These are phyloP conservation scores for Drosophila bunnanda DNA, from an alignment of 2,888 invertebrate species.

Conservation along the genomic window DNA sequence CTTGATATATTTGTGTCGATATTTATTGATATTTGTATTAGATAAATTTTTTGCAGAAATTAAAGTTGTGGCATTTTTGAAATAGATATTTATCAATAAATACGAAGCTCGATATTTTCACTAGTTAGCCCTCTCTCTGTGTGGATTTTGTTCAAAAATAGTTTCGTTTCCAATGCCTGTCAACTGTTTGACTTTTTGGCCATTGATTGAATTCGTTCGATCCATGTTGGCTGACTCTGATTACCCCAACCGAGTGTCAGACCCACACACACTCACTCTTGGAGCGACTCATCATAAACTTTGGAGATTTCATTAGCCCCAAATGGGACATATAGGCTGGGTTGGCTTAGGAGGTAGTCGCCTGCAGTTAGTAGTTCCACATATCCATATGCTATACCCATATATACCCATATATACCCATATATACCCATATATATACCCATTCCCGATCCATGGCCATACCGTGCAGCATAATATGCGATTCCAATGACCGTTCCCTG, in stretches of 20 bases:
- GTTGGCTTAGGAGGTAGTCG: background rate
- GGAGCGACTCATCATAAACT: slow-evolving; percentile 22
- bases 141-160: background rate
- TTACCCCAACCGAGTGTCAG: background rate
- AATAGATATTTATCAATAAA: background rate
- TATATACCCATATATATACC: background rate
- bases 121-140: background rate
- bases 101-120: background rate
- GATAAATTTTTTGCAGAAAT: too few relatives aligned
- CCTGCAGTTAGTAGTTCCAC: background rate
- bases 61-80: too few relatives aligned
- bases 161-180: background rate
- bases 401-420: background rate
- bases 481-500: slow-evolving; percentile 42
- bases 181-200: slow-evolving; percentile 2
- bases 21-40: too few relatives aligned
- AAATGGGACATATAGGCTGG: slow-evolving; percentile 1
- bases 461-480: slow-evolving; percentile 36
- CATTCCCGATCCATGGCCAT: slow-evolving; percentile 7
- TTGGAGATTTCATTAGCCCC: slow-evolving; percentile 36
- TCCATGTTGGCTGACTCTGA: slow-evolving; percentile 1
- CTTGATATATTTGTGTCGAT: too few relatives aligned
- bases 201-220: slow-evolving; percentile 9
- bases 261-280: slow-evolving; percentile 1
- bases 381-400: background rate